Conservation (phyloP, 2,888 invertebrate genomes). For the Drosophila peninsularis region DNA sequence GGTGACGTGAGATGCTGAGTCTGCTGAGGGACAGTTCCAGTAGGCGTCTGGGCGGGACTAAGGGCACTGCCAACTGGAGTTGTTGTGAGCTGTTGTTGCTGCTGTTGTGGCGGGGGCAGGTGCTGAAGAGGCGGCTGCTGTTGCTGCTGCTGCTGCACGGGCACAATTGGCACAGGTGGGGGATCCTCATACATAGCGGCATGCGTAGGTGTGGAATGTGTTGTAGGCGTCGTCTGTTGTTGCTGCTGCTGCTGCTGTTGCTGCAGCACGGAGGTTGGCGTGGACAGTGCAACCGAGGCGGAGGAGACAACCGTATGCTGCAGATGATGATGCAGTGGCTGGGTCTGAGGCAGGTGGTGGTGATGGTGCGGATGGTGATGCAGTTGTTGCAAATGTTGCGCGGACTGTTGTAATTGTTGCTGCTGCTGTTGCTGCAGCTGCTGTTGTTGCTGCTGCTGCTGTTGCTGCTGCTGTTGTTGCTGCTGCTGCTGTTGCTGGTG, state of each 20-base stretch:
- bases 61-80: slow-evolving; percentile 80
- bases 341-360: slow-evolving; percentile 85
- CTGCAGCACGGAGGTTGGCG: slow-evolving; percentile 70
- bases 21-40: slow-evolving; percentile 75
- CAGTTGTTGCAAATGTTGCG: slow-evolving; percentile 85
- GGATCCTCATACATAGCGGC: slow-evolving; percentile 87
- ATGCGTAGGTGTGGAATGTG: slow-evolving; percentile 86
- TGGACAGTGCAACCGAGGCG: slow-evolving; percentile 65
- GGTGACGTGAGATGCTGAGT: slow-evolving; percentile 80
- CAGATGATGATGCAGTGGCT: slow-evolving; percentile 79
- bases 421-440: slow-evolving; percentile 73
- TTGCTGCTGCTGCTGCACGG: slow-evolving; percentile 80
- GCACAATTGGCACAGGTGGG: slow-evolving; percentile 82
- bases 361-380: slow-evolving; percentile 85
- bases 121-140: slow-evolving; percentile 62
- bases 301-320: slow-evolving; percentile 66
- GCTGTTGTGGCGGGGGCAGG: slow-evolving; percentile 72
- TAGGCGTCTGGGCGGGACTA: slow-evolving; percentile 82
- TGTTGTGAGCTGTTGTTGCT: slow-evolving; percentile 79
- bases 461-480: background rate
- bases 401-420: slow-evolving; percentile 55
- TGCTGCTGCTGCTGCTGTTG: slow-evolving; percentile 78
- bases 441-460: slow-evolving; percentile 76
- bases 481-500: slow-evolving; percentile 64
- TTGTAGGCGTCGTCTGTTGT: slow-evolving; percentile 85